Conservation (phyloP, 2,797 vertebrate species). For the Geotrypetes seraphini region DNA sequence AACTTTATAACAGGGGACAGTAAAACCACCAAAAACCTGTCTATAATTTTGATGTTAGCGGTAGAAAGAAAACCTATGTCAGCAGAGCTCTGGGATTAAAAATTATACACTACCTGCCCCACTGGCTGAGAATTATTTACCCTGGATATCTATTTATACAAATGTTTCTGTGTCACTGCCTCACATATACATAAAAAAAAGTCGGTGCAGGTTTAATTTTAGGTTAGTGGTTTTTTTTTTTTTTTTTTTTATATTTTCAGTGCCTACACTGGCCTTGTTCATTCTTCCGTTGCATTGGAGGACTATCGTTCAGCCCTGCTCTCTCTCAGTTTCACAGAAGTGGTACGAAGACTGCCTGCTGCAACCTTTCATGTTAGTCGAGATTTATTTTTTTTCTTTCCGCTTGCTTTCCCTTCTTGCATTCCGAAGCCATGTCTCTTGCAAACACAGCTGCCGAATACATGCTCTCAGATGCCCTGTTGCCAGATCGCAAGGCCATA, state of each 20-base stretch:
- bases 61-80: no score
- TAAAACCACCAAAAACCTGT: slow-evolving; percentile 25
- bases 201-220: slow-evolving; percentile 41
- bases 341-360: not conserved
- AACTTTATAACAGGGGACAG: slow-evolving; percentile 21
- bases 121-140: slow-evolving; percentile 14
- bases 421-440: slow-evolving; percentile 66
- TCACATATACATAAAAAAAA: no score
- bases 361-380: no score
- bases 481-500: slow-evolving; percentile 53
- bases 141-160: not conserved
- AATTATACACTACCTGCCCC: rapidly evolving
- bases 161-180: not conserved
- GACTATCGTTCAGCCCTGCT: not conserved
- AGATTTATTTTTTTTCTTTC: not conserved
- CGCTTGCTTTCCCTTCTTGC: not conserved
- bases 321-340: rapidly evolving
- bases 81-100: not conserved
- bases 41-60: not conserved
- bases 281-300: not conserved
- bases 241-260: no score
- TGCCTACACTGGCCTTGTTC: slow-evolving; percentile 13
- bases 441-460: slow-evolving; percentile 79
- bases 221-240: rapidly evolving
- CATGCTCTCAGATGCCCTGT: slow-evolving; percentile 85